A percentile compares a stretch with the other conserved stretches of the same genome.
phyloP scores from a whole-genome alignment of 2,888 invertebrate genomes.

The Orchestes rusci region DNA sequence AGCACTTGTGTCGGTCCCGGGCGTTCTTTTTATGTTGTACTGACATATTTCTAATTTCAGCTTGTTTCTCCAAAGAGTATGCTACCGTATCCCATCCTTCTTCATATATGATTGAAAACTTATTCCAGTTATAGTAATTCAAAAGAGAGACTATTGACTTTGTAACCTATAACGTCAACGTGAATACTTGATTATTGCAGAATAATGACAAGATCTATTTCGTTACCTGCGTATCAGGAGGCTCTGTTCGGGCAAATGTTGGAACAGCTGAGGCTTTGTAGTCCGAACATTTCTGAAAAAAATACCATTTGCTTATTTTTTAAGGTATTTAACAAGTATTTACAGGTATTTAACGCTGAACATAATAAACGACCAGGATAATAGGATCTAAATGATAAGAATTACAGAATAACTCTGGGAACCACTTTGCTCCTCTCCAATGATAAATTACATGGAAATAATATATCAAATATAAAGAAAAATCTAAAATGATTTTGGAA shows the following conservation, averaged over 20 bases:
- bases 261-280: slow-evolving; percentile 79
- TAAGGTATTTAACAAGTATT: too few relatives aligned
- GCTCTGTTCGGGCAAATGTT: slow-evolving; percentile 90
- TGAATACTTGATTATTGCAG: not conserved
- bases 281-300: slow-evolving; percentile 84
- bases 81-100: slow-evolving; percentile 78
- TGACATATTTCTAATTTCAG: slow-evolving; percentile 70
- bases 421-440: not conserved
- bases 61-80: slow-evolving; percentile 68
- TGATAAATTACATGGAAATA: too few relatives aligned
- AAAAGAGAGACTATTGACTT: slow-evolving; percentile 90
- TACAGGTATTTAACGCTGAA: too few relatives aligned
- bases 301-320: not conserved
- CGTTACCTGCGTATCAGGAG: slow-evolving; percentile 81
- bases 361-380: too few relatives aligned
- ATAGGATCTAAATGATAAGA: too few relatives aligned
- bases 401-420: not conserved
- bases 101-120: slow-evolving; percentile 84
- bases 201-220: too few relatives aligned
- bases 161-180: slow-evolving; percentile 62
- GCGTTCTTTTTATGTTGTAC: slow-evolving; percentile 71
- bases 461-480: too few relatives aligned
- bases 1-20: slow-evolving; percentile 68
- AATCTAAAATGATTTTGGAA: too few relatives aligned
- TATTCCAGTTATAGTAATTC: slow-evolving; percentile 87